phyloP scores from a whole-genome alignment of 2,113 vertebrate species.

The Psittacus erithacus region DNA sequence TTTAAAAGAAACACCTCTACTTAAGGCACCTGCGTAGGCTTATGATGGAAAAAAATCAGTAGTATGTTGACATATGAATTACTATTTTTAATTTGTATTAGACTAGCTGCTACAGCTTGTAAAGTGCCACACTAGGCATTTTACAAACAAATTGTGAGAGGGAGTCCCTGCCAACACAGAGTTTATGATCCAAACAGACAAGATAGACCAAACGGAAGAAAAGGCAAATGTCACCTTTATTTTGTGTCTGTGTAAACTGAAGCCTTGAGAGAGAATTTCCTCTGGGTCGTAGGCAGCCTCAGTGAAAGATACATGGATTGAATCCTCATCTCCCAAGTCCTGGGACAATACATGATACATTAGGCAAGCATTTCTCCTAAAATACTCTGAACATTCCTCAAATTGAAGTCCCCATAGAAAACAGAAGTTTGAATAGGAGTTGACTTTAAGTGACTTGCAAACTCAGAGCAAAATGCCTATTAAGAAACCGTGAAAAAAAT shows the following conservation, averaged over 20 bases:
- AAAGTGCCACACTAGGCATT: not conserved
- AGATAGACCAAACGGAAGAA: not conserved
- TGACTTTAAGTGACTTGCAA: not conserved
- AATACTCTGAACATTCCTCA: not conserved
- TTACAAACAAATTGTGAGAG: not conserved
- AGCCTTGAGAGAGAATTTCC: not conserved
- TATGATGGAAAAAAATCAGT: not conserved
- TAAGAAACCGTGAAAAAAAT: not conserved
- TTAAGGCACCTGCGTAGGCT: not conserved
- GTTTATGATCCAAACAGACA: slow-evolving; percentile 25
- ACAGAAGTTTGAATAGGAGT: not conserved
- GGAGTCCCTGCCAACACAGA: not conserved
- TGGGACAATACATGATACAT: not conserved
- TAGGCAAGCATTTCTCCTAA: not conserved
- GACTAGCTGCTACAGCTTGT: not conserved
- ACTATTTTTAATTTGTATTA: not conserved
- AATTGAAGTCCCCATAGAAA: not conserved
- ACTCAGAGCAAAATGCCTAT: not conserved
- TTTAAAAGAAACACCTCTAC: not conserved
- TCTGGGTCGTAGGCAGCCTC: not conserved
- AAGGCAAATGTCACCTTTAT: slow-evolving; percentile 17
- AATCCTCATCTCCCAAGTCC: rapidly evolving
- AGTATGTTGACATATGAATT: not conserved
- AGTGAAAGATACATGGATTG: not conserved
- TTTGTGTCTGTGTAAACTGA: not conserved